Evolutionary conservation across 2,888 invertebrate genomes (phyloP).

Genomic region (Teleogryllus oceanicus): DNA sequence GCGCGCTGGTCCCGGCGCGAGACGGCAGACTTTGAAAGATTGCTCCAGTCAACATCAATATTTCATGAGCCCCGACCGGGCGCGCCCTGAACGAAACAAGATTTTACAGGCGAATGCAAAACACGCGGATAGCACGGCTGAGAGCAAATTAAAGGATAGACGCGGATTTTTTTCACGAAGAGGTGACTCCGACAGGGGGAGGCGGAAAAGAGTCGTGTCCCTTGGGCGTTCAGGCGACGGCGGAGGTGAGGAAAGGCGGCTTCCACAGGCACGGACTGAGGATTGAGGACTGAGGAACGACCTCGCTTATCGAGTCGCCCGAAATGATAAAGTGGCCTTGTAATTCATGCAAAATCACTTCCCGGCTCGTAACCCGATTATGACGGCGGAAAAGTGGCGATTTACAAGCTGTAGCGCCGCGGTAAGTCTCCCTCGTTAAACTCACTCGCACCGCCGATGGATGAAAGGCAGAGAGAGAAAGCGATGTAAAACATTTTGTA

Average conservation of each 20-base stretch:
- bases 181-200: background rate
- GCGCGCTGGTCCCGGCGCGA: background rate
- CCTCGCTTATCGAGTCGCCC: background rate
- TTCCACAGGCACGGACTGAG: background rate
- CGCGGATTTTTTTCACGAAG: background rate
- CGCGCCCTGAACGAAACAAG: constrained; percentile 1
- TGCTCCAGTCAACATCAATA: constrained; percentile 18
- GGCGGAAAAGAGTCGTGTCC: background rate
- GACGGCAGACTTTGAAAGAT: background rate
- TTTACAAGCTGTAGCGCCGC: background rate
- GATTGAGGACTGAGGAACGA: background rate
- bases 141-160: background rate
- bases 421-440: no score
- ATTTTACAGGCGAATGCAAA: constrained; percentile 18
- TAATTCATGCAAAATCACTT: constrained; percentile 18
- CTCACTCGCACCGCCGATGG: no score
- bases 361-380: constrained; percentile 18
- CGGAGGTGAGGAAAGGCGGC: background rate
- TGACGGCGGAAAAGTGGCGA: background rate
- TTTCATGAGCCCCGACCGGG: background rate
- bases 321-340: background rate
- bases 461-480: no score
- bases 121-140: constrained; percentile 18
- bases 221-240: background rate
- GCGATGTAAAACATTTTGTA: no score